Base-by-base conservation (phyloP, 2,797 vertebrate genomes). In the Poeciliopsis gracilis region DNA sequence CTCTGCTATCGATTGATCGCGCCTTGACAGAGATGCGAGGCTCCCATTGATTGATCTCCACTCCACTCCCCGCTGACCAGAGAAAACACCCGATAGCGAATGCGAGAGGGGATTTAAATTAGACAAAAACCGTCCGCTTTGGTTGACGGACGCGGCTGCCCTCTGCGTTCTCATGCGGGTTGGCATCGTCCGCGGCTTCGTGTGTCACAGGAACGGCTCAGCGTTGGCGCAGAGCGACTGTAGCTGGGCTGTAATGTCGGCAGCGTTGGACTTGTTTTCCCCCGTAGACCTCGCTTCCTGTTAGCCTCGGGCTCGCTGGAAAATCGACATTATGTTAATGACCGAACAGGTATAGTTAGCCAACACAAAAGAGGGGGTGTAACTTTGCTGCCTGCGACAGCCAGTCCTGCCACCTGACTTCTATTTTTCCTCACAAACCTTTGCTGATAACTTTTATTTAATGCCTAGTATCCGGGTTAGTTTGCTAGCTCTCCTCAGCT, bases 41-140 rank as follows among this genome's bases (percentile, higher is more conserved):
- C 92, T 92, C 94, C 92, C 92, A 94, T 93, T 95, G 94, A 95
- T 94, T 94, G 94, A 95, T 95, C 90, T 93, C 77, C 92, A 76
- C 93, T 88, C 90, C 92, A 91, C 92, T 93, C 93, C 91, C 92
- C 91, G 89, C 91, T 94, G 93, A 95, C 93, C 88, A 83, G 91
- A 90, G 93, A 93, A 90, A 93, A 93, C 93, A 91, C 89, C 90
- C 89, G 85, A 88, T 80, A 84, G 86, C 87, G 78, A 89, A 89
- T 70, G 86, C 84, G 82, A 92, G 90, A 91, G 90, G 92, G 92
- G 91, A 86, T 92, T 94, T 91, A 94, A 93, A 93, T 86, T 49
- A 77, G 81, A 85, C 78, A 84, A 86, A 89, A 73, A 84, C 45
- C 36, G 75, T 84, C 83, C 80, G 51, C 72, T 74, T 81, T 59